A percentile compares a stretch with the other conserved stretches of the same genome.
Conservation (phyloP, 1,140 invertebrate species). For the Euura lappo region DNA sequence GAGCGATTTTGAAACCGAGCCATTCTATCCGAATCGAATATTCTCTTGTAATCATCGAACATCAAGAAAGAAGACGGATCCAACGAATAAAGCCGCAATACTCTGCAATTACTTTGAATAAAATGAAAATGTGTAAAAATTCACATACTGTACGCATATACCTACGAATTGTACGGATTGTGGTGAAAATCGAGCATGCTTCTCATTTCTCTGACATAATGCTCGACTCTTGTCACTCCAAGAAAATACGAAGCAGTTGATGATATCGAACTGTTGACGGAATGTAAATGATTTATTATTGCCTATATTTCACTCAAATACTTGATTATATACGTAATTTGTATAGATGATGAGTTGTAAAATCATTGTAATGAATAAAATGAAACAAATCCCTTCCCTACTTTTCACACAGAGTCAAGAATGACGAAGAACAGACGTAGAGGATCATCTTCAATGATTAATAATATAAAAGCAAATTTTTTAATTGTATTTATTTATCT, state of each 20-base stretch:
- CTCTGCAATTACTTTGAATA: neutral
- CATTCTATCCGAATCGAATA: neutral
- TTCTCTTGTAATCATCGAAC: neutral
- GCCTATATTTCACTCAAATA: neutral
- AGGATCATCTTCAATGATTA: neutral
- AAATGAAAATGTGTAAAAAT: neutral
- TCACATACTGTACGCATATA: neutral
- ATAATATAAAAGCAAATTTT: conserved; percentile 17
- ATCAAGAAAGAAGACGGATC: neutral
- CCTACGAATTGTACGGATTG: neutral
- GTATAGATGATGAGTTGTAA: conserved; percentile 1
- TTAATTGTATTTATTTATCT: conserved; percentile 47
- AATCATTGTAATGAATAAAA: neutral
- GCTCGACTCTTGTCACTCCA: neutral
- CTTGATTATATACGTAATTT: neutral
- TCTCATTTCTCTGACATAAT: neutral
- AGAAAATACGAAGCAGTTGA: neutral
- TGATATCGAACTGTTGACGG: neutral
- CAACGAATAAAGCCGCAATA: neutral
- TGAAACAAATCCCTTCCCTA: neutral
- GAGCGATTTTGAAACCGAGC: neutral
- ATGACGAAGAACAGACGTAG: neutral
- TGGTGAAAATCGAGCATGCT: neutral
- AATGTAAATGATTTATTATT: neutral
- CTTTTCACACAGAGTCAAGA: neutral